Base-by-base conservation (phyloP, 64 coral and sea anemone species). In the Acropora tenuis region DNA sequence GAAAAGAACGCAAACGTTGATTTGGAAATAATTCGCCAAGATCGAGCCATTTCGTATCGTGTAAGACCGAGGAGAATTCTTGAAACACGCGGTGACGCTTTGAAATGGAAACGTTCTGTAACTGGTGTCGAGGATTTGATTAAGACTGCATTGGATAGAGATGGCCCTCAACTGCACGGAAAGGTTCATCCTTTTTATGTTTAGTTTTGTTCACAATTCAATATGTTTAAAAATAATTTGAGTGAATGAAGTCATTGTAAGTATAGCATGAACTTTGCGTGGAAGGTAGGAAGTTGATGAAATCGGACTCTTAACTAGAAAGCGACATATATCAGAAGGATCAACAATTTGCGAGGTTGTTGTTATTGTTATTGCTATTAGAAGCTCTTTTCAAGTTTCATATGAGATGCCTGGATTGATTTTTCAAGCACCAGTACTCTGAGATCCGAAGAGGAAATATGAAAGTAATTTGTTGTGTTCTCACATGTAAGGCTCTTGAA, bases 21-120 rank as follows among this genome's bases (percentile, higher is more conserved):
- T 48, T 88, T 97, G 4, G 69, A 80, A 82, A 91, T 97, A 11
- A 89, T 97, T 11, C 90, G 95, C 41, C 80, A 80, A 81, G 88
- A 84, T 88, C 95, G 95, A 40, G 73, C 91, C 1, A 94, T 97
- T 77, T 47, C 90, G 2, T 97, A 97, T 58, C 90, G 93, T 71
- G 92, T 97, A 9, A 82, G 83, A 45, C 88, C 95, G 40, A 82
- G 95, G 69, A 88, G 75, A 84, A 75, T 94, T 12, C 47, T 94
- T 69, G 50, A 87, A 2, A 91, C 91, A 50, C 80, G 87, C 12
- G 88, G 94, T 10, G 95, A 97, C 71, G 76, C 90, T 17, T 94
- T 91, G 11, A 73, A 80, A 17, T 97, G 95, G 92, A 88, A 83
- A 10, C 76, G 78, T 48, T 83, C 88, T 12, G 57, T 85, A 0